Evolutionary conservation across 2,113 vertebrate genomes (phyloP).

Genomic region (Colius striatus): DNA sequence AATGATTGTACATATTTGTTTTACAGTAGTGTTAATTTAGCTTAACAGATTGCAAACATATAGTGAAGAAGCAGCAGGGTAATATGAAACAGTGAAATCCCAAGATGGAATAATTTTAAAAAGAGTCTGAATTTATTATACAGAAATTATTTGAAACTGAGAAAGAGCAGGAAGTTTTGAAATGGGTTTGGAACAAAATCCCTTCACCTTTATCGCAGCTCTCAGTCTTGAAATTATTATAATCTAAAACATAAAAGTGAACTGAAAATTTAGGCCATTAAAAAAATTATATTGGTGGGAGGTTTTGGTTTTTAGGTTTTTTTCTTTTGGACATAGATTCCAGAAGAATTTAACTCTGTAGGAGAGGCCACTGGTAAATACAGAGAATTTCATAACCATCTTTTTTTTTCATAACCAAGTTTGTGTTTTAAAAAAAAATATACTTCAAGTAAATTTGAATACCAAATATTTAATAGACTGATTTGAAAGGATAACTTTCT

Average conservation of each 20-base stretch:
- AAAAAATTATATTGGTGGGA: neutral
- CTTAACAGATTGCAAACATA: neutral
- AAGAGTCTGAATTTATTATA: neutral
- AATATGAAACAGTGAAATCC: neutral
- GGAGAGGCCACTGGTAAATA: neutral
- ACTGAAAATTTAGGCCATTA: neutral
- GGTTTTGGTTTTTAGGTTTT: neutral
- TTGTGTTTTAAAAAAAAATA: neutral
- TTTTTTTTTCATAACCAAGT: neutral
- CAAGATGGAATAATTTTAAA: neutral
- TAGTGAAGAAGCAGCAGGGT: neutral
- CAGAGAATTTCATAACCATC: neutral
- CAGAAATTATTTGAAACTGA: neutral
- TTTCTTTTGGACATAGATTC: neutral
- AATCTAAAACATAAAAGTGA: neutral
- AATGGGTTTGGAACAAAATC: neutral
- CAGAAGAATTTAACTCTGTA: neutral
- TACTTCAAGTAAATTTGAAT: neutral
- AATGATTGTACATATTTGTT: neutral
- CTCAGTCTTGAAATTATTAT: fast-evolving
- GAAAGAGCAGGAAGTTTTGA: neutral
- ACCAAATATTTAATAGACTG: neutral
- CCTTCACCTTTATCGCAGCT: neutral
- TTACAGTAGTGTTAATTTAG: neutral
- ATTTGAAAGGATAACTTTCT: neutral